Evolutionary conservation across 2,797 vertebrate species (phyloP), one percentile per base, ranked within the genome.

Genomic region (Eidolon dupreanum): DNA sequence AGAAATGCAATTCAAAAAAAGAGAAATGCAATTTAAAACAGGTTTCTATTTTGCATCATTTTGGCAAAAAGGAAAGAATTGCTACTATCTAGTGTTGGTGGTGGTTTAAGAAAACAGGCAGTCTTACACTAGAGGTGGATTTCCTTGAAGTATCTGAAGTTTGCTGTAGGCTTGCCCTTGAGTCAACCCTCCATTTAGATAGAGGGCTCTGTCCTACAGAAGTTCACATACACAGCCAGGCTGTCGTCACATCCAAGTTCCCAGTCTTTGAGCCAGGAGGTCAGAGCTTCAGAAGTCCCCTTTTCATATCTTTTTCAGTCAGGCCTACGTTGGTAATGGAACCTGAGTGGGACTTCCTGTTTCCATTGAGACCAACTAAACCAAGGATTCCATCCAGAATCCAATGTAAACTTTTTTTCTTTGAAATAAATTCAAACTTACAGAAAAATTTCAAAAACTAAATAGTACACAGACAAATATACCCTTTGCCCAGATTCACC

Each of bases 341-440:
- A 38, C 53, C 81, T 77, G 24, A 49, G 20, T 75, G 31, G 59
- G 38, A 86, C 61, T 55, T 36, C 26, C 12, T 78, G 31, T 68
- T 81, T 65, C 88, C 28, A 13, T 17, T 49, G 49, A 89, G 22
- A 71, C 15, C 12, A 20, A 20, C 61, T 77, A 49, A 81, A 33
- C 31, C 65, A 26, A 75, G n/a, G 28, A 26, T 24, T 33, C 33
- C 61, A 38, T 74, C 59, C 57, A 24, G 26, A 87, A 38, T 55
- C 57, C 19, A 77, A 22, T 17, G n/a, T 75, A 81, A 53, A 59
- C 36, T 28, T 63, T 6, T 70, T 46, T 55, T 33, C 10, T 84
- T 83, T 36, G n/a, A 53, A 85, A 85, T 79, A 63, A 73, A 59
- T 77, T 73, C 78, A 91, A 22, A 55, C 11, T 68, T 83, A 66